Base-by-base conservation (phyloP, 2,888 invertebrate genomes). In the Leucoma salicis region DNA sequence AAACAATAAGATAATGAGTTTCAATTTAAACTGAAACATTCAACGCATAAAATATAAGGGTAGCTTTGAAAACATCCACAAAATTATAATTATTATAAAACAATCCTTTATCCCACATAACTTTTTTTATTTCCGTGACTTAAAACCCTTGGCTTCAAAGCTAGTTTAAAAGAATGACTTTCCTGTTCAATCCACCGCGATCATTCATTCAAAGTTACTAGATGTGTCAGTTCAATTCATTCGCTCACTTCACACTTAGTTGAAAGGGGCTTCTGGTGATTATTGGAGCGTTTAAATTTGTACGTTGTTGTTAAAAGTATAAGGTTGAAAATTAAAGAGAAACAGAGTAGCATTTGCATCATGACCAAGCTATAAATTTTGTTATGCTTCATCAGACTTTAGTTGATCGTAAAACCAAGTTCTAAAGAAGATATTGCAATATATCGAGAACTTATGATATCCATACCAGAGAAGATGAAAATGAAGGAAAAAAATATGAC, bases 171-270 rank as follows among this genome's bases (percentile, higher is more conserved):
- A 44, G 44, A 42, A 44, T 63, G 63, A 57, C 55, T 50, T 42
- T 28, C 44, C 42, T 15, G 34, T 49, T 57, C 41, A 43, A 43
- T 59, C 39, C 50, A 28, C 35, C 36, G 43, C 51, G 56, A 66
- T 63, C 53, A 56, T 57, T 56, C 61, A 53, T 53, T 56, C 44
- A 49, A 55, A 52, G 42, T 57, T 50, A 47, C 44, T 43, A 49
- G 46, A 54, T 38, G 42, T 46, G 45, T 52, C 54, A 54, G 58
- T 48, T 56, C 56, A 60, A 72, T 74, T 73, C 67, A 74, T 74
- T 68, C 44, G 25, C 65, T 72, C 66, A 58, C 64, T 72, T 69
- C 61, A 68, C 70, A 70, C 70, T 61, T 62, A 60, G 61, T 56
- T 66, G 63, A 62, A 60, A 69, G 70, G 74, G 73, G 74, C 62